Conservation (phyloP, 1,140 invertebrate genomes). For the Drosophila kurseongensis region DNA sequence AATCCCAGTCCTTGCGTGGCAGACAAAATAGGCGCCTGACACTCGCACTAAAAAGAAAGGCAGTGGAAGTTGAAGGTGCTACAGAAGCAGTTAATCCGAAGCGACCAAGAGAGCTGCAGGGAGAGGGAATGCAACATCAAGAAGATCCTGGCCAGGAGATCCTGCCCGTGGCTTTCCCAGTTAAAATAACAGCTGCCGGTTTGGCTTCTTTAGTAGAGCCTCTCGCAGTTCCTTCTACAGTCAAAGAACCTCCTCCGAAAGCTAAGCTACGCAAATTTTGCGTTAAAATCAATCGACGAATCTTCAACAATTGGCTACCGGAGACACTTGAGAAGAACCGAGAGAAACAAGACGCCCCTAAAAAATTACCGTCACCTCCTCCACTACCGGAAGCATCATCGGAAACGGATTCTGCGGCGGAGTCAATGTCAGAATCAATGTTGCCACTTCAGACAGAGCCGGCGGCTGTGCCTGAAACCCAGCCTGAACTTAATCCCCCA, state of each 20-base stretch:
- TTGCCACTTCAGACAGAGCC: neutral
- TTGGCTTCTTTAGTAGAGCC: neutral
- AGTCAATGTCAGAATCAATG: neutral
- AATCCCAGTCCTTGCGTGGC: neutral
- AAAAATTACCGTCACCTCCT: neutral
- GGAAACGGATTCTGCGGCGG: constrained; percentile 10
- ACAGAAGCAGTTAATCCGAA: neutral
- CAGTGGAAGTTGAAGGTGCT: neutral
- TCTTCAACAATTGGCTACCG: constrained; percentile 21
- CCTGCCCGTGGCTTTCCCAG: constrained; percentile 42
- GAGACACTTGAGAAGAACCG: neutral
- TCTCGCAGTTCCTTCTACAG: neutral
- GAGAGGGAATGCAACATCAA: neutral
- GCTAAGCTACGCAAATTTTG: constrained; percentile 20
- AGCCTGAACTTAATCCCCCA: neutral
- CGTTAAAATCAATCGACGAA: constrained; percentile 41
- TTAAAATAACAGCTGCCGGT: constrained; percentile 51
- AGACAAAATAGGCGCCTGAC: neutral
- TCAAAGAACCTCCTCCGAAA: neutral
- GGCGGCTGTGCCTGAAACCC: neutral
- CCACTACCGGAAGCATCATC: neutral
- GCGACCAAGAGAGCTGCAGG: neutral
- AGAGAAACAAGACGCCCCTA: neutral
- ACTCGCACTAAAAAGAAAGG: constrained; percentile 10
- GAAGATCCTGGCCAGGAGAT: neutral